Evolutionary conservation across 2,797 vertebrate species (phyloP).

Genomic region (Malacoraja senta): DNA sequence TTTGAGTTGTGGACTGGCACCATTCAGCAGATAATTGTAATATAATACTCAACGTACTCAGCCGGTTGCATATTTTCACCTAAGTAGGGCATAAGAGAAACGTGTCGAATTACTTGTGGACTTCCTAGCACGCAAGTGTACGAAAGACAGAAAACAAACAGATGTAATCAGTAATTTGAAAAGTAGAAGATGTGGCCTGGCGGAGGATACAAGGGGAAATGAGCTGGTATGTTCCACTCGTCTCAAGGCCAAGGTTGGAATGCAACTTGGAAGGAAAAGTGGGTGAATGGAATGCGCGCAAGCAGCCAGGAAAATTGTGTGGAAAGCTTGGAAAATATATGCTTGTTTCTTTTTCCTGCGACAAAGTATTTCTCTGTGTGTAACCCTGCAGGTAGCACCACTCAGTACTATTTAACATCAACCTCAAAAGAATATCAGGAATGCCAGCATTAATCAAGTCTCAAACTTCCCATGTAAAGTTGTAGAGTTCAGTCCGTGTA

Average conservation of each 20-base stretch:
- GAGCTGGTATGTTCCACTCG: not conserved
- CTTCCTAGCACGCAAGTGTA: not conserved
- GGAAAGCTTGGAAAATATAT: slow-evolving; percentile 2
- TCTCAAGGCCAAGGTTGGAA: not conserved
- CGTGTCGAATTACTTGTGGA: not conserved
- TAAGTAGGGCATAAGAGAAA: not conserved
- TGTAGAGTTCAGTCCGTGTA: not conserved
- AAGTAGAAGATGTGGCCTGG: not conserved
- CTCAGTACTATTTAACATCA: not conserved
- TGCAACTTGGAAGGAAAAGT: not conserved
- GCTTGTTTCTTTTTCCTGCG: slow-evolving; percentile 13
- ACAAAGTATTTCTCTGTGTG: slow-evolving; percentile 1
- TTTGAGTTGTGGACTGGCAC: too few species aligned
- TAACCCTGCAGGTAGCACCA: not conserved
- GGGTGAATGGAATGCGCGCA: not conserved
- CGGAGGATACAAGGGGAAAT: not conserved
- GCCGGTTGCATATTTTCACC: not conserved
- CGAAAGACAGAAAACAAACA: not conserved
- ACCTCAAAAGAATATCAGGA: not conserved
- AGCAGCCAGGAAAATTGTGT: not conserved
- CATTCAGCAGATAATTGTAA: too few species aligned
- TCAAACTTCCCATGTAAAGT: not conserved
- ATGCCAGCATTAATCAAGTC: not conserved
- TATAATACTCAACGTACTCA: too few species aligned
- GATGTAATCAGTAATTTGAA: not conserved